These are phyloP conservation scores for Zele albiditarsus DNA, from an alignment of 2,888 invertebrate species.

Conservation along the genomic window DNA sequence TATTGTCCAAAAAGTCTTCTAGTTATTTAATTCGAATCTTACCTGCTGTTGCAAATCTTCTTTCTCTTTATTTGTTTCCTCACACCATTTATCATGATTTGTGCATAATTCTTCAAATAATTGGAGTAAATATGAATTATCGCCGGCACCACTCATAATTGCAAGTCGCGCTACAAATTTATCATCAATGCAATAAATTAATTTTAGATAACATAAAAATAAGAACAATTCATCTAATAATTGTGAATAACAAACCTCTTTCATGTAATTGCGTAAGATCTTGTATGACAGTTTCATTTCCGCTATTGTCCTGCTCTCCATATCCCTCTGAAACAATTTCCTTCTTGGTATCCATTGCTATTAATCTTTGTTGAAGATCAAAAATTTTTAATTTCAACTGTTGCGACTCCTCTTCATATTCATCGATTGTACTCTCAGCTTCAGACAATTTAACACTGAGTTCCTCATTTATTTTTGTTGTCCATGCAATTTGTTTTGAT, in stretches of 20 bases:
- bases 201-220: neutral
- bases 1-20: constrained; percentile 31
- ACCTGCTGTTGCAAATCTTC: constrained; percentile 87
- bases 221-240: neutral
- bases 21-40: constrained; percentile 48
- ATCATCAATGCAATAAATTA: constrained; percentile 12
- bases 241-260: constrained; percentile 59
- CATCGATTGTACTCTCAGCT: constrained; percentile 74
- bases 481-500: constrained; percentile 56
- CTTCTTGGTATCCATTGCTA: constrained; percentile 72
- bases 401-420: constrained; percentile 71
- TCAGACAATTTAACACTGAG: constrained; percentile 76
- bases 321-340: constrained; percentile 76
- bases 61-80: constrained; percentile 79
- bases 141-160: constrained; percentile 71
- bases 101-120: constrained; percentile 79
- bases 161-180: constrained; percentile 70
- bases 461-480: constrained; percentile 65
- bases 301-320: constrained; percentile 70
- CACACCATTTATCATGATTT: constrained; percentile 78
- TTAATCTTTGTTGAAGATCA: constrained; percentile 73
- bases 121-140: constrained; percentile 73
- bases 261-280: constrained; percentile 69
- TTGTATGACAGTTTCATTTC: constrained; percentile 59
- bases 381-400: constrained; percentile 78